Conservation (phyloP, 1,140 invertebrate genomes). For the Cephus cinctus region DNA sequence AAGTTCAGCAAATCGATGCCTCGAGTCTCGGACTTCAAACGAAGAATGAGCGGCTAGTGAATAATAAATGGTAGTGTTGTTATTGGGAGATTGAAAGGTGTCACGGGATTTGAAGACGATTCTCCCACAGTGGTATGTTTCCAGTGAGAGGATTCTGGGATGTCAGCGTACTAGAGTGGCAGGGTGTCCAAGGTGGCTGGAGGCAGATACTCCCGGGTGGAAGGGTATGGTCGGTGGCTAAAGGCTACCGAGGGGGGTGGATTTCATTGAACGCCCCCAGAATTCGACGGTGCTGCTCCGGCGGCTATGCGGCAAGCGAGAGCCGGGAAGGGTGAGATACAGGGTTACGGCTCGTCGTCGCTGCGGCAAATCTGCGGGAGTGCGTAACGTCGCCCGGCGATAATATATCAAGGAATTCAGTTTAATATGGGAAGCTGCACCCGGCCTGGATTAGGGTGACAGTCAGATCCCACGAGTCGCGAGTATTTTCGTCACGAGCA, state of each 20-base stretch:
- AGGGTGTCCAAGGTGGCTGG: not conserved
- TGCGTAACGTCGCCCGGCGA: constrained; percentile 15
- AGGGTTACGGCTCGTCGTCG: constrained; percentile 30
- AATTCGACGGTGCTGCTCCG: constrained; percentile 45
- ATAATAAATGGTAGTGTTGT: no score
- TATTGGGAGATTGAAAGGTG: no score
- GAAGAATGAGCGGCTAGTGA: no score
- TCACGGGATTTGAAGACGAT: no score
- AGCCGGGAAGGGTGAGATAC: constrained; percentile 27
- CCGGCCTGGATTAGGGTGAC: constrained; percentile 28
- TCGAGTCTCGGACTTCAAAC: no score
- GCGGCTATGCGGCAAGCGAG: constrained; percentile 34
- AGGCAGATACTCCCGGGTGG: not conserved
- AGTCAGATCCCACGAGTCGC: no score
- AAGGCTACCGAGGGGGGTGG: constrained; percentile 7
- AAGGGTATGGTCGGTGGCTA: not conserved
- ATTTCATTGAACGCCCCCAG: constrained; percentile 45
- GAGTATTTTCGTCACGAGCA: no score
- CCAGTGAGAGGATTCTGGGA: not conserved
- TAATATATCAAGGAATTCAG: constrained; percentile 3
- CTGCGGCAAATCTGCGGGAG: constrained; percentile 40
- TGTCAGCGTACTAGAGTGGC: not conserved
- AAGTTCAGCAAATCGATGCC: no score
- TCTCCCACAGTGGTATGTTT: no score
- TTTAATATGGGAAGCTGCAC: constrained; percentile 19